Evolutionary conservation across 2,113 vertebrate genomes (phyloP), one percentile per base, ranked within the genome.

Genomic region (Oryzias curvinotus): DNA sequence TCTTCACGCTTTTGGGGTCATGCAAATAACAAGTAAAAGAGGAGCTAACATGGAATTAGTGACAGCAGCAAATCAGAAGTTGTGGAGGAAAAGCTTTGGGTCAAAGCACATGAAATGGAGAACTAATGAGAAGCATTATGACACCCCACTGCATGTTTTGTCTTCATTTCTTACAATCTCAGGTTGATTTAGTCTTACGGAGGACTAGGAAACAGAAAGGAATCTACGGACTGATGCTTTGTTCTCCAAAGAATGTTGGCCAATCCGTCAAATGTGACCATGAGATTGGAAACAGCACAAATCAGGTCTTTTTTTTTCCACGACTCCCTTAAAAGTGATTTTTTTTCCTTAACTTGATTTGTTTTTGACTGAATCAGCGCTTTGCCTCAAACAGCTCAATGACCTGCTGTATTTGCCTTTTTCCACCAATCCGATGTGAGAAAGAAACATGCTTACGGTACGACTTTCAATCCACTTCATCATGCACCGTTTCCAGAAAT

Each of bases 391-490:
- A 66, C 86, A 86, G 75, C 87, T 86, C 73, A 54, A 63, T 73
- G 86, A 84, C 86, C 81, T 82, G 83, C 88, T 87, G 84, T 78
- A 82, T 80, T 78, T 83, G 80, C 80, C 82, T 75, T 79, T 85
- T 84, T 55, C 72, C 65, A 76, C 75, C 82, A 76, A 87, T 87
- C 71, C 66, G 71, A 62, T 51, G 73, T 77, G 62, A 62, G 80
- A 64, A 70, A 50, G 52, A 88, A 92, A 90, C 85, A 74, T 92
- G 90, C 91, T 90, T 92, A 90, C 84, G 16, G 51, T 54, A 80
- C 82, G 47, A 52, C 75, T 90, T 91, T 88, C 85, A 90, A 91
- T 90, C 89, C 84, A 87, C 87, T 89, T 91, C 90, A 89, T 82
- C 61, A 61, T 77, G 59, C 57, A 45, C 65, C 57, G 72, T 78